Conservation (phyloP, 2,888 invertebrate species). For the Troides oblongomaculatus region DNA sequence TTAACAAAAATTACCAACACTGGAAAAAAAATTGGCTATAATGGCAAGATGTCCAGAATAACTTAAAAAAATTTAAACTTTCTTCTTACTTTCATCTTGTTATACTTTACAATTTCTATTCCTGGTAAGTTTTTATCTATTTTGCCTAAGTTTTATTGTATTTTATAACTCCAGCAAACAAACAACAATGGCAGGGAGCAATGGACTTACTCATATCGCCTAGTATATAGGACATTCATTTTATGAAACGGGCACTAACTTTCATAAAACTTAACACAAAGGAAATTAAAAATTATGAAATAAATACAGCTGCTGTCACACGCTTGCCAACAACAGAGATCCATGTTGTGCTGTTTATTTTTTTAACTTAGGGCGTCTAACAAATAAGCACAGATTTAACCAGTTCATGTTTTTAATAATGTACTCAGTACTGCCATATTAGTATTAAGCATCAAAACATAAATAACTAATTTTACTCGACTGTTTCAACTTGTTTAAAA, state of each 20-base stretch:
- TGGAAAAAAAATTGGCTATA: too few relatives aligned
- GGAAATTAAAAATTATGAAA: constrained; percentile 2
- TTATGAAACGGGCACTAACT: background rate
- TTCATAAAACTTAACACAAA: background rate
- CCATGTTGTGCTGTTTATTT: constrained; percentile 2
- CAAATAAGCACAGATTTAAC: constrained; percentile 10
- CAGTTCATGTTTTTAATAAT: constrained; percentile 11
- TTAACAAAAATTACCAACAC: too few relatives aligned
- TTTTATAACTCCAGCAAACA: background rate
- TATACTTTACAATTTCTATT: background rate
- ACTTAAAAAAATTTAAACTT: background rate
- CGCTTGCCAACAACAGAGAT: background rate
- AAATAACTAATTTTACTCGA: too few relatives aligned
- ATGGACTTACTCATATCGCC: background rate
- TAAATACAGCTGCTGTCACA: background rate
- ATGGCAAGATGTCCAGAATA: background rate
- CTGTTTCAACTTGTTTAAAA: too few relatives aligned
- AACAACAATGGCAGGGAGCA: background rate
- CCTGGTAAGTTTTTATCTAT: background rate
- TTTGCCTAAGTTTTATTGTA: background rate
- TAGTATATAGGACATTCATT: background rate
- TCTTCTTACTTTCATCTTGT: background rate
- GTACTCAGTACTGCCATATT: background rate
- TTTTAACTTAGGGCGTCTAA: constrained; percentile 4
- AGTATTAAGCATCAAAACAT: background rate